Evolutionary conservation across 2,113 vertebrate species (phyloP).

Genomic region (Cyanistes caeruleus): DNA sequence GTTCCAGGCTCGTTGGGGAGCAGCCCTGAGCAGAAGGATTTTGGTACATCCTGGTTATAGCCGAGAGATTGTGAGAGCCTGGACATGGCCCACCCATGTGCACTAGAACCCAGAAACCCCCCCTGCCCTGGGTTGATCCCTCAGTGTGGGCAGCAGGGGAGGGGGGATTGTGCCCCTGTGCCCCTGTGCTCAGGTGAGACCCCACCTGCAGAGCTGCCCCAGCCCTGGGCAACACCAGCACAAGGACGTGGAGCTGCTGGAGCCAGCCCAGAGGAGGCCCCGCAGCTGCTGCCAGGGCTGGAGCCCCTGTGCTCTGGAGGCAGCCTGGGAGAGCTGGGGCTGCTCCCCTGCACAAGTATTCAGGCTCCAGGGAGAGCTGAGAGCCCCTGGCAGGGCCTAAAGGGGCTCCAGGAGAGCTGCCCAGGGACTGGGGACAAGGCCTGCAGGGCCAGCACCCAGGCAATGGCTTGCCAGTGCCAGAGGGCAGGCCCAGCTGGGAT

Average conservation of each 20-base stretch:
- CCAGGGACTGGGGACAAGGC: background rate
- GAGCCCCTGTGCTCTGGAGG: background rate
- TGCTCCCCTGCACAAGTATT: background rate
- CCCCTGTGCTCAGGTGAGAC: background rate
- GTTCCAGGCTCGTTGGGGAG: background rate
- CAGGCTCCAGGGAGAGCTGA: background rate
- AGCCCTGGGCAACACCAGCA: background rate
- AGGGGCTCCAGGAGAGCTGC: background rate
- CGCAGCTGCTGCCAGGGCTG: background rate
- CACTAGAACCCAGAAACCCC: background rate
- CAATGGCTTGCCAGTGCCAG: background rate
- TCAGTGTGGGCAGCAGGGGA: background rate
- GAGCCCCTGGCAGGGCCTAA: background rate
- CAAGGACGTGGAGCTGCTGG: background rate
- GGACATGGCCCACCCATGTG: too few species aligned
- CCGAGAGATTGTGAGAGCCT: background rate
- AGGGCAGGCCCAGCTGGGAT: background rate
- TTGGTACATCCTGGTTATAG: background rate
- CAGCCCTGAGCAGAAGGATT: background rate
- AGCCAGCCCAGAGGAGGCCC: background rate
- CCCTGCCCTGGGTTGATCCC: accelerated
- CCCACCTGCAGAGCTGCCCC: background rate
- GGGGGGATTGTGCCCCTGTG: background rate
- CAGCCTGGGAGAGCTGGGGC: background rate
- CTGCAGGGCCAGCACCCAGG: background rate